These are phyloP conservation scores for Alectoris magna DNA, from an alignment of 2,797 vertebrate genomes.

Conservation along the genomic window DNA sequence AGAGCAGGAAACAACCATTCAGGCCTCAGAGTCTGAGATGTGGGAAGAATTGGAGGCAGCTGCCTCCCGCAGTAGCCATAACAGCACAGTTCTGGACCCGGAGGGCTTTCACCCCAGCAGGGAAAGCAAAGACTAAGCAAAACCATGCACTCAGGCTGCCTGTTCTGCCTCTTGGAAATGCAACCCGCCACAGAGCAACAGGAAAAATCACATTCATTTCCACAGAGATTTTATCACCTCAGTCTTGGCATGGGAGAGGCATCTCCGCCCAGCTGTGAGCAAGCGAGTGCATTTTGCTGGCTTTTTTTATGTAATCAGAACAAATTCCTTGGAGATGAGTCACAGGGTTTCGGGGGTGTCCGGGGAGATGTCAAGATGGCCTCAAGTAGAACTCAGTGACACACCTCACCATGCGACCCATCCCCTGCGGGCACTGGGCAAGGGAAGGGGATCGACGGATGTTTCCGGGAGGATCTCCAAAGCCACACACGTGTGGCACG, in stretches of 20 bases:
- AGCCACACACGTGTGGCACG: neutral
- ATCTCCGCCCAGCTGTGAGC: conserved; percentile 74
- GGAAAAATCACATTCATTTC: conserved; percentile 60
- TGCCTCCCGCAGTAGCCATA: neutral
- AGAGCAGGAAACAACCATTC: neutral
- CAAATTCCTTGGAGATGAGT: conserved; percentile 73
- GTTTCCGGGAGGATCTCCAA: neutral
- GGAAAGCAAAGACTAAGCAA: neutral
- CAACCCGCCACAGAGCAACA: neutral
- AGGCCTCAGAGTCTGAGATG: neutral
- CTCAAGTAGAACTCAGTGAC: conserved; percentile 58
- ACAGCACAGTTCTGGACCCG: neutral
- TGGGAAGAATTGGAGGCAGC: neutral
- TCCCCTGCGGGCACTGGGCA: neutral
- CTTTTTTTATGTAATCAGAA: conserved; percentile 74
- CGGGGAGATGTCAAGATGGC: conserved; percentile 59
- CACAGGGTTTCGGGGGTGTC: conserved; percentile 63
- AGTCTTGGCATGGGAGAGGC: conserved; percentile 66
- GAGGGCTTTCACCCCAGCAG: neutral
- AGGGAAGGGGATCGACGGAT: neutral
- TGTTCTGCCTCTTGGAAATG: neutral
- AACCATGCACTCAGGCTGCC: neutral
- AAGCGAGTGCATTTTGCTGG: conserved; percentile 54
- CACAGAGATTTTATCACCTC: conserved; percentile 68
- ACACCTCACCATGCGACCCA: conserved; percentile 50